Percentiles rank a stretch among this genome's conserved stretches.
Conservation (phyloP, 1,140 invertebrate species). For the Bombyx mori region DNA sequence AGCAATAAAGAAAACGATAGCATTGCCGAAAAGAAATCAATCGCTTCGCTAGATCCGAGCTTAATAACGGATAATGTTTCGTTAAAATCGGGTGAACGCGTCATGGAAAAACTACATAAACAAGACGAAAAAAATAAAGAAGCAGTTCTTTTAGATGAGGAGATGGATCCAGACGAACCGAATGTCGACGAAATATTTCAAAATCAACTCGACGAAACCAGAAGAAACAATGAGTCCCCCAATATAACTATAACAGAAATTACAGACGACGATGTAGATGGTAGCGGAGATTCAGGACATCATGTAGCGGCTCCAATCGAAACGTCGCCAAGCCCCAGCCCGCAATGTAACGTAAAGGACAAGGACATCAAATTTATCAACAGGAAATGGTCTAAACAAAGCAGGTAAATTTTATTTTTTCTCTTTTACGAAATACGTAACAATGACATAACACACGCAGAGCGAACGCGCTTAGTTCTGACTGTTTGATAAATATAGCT, state of each 20-base stretch:
- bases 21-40: slow-evolving; percentile 53
- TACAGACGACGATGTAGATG: slow-evolving; percentile 45
- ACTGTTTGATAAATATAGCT: slow-evolving; percentile 62
- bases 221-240: slow-evolving; percentile 49
- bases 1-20: slow-evolving; percentile 44
- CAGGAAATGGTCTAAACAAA: slow-evolving; percentile 59
- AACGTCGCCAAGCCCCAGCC: slow-evolving; percentile 49
- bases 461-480: slow-evolving; percentile 56
- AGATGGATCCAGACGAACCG: slow-evolving; percentile 55
- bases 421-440: slow-evolving; percentile 26
- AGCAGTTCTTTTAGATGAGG: slow-evolving; percentile 40
- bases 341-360: slow-evolving; percentile 31
- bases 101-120: slow-evolving; percentile 59
- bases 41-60: slow-evolving; percentile 53
- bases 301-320: slow-evolving; percentile 43
- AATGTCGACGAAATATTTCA: slow-evolving; percentile 55
- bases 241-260: slow-evolving; percentile 69
- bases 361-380: slow-evolving; percentile 31
- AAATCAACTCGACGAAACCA: slow-evolving; percentile 45
- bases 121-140: slow-evolving; percentile 42
- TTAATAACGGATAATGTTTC: slow-evolving; percentile 55
- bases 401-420: slow-evolving; percentile 45
- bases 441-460: slow-evolving; percentile 59
- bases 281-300: slow-evolving; percentile 27
- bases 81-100: slow-evolving; percentile 55